Evolutionary conservation across 2,888 invertebrate genomes (phyloP).

Genomic region (Diploptera punctata): DNA sequence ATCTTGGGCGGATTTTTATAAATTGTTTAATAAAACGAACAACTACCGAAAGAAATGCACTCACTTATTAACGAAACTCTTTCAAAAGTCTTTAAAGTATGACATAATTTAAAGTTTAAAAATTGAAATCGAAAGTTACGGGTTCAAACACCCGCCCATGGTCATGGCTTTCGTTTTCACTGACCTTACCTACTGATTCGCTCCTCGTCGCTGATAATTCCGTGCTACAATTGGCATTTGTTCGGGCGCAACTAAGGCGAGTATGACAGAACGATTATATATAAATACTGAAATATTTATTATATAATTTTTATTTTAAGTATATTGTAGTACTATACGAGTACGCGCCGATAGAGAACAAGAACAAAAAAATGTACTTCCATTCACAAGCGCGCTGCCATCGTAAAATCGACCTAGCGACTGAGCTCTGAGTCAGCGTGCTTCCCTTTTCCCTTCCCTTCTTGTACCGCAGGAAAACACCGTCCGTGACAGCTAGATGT

Average conservation of each 20-base stretch:
- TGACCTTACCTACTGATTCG: constrained; percentile 32
- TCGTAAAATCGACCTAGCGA: constrained; percentile 42
- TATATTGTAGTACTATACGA: constrained; percentile 39
- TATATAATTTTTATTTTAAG: constrained; percentile 17
- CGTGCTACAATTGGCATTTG: not conserved
- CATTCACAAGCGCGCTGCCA: constrained; percentile 38
- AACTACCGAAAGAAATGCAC: too few species aligned
- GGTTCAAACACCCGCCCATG: constrained; percentile 25
- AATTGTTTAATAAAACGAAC: too few species aligned
- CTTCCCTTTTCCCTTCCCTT: constrained; percentile 23
- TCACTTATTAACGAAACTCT: too few species aligned
- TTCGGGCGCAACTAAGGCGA: not conserved
- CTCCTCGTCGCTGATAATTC: not conserved
- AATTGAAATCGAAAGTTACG: constrained; percentile 16
- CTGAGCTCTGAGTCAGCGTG: constrained; percentile 40
- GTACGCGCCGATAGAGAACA: constrained; percentile 30
- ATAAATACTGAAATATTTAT: not conserved
- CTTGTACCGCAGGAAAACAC: constrained; percentile 12
- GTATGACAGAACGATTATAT: not conserved
- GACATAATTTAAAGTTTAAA: not conserved
- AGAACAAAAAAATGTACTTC: constrained; percentile 39
- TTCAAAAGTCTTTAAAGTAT: too few species aligned
- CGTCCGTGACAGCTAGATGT: constrained; percentile 12
- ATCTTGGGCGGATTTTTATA: too few species aligned
- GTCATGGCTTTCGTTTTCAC: constrained; percentile 30